phyloP scores from a whole-genome alignment of 2,888 invertebrate genomes.

The Conomelus anceps region DNA sequence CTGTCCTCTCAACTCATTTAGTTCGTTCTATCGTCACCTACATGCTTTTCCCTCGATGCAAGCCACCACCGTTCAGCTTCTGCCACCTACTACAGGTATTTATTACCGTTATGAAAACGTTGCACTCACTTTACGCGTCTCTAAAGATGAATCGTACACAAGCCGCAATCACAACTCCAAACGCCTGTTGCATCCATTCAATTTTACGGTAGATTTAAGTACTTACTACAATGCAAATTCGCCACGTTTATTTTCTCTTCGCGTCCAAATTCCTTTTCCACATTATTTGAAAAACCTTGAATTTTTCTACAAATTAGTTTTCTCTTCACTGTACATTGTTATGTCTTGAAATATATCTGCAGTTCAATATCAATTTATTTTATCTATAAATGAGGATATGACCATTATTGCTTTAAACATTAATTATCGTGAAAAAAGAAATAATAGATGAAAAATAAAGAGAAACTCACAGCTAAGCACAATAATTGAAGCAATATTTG shows the following conservation, averaged over 20 bases:
- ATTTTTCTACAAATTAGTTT: not conserved
- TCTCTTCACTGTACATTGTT: no score
- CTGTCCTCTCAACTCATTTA: not conserved
- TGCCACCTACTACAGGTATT: not conserved
- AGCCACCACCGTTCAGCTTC: not conserved
- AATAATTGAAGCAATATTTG: no score
- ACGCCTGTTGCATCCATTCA: not conserved
- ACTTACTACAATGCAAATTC: not conserved
- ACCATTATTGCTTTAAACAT: no score
- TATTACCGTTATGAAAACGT: not conserved
- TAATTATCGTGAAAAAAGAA: no score
- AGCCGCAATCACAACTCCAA: not conserved
- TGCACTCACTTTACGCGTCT: not conserved
- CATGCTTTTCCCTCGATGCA: not conserved
- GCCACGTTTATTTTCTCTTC: not conserved
- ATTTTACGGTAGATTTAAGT: not conserved
- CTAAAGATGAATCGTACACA: not conserved
- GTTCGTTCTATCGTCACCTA: not conserved
- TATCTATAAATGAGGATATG: no score
- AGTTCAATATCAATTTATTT: no score
- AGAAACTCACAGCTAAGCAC: no score
- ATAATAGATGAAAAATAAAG: no score
- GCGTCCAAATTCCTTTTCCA: not conserved
- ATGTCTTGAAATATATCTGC: no score
- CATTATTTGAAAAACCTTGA: not conserved